These are phyloP conservation scores for Cassiopea xamachana DNA, from an alignment of 30 jellyfish, hydroid and myxozoan species.

Conservation along the genomic window DNA sequence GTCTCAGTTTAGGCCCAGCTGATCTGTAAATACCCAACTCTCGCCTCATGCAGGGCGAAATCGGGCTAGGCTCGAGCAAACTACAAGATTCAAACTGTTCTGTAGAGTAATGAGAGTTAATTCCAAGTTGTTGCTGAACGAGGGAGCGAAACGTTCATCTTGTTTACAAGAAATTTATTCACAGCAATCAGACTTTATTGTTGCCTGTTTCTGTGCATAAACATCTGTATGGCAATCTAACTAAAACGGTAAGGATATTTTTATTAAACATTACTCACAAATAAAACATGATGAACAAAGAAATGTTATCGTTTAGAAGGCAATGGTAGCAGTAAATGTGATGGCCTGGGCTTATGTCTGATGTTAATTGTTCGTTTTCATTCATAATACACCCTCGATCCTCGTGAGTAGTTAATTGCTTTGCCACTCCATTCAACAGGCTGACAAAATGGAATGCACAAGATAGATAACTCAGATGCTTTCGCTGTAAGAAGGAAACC, in stretches of 20 bases:
- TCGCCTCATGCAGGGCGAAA: constrained; percentile 22
- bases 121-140: background rate
- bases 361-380: background rate
- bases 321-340: background rate
- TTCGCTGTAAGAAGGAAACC: background rate
- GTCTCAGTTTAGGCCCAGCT: constrained; percentile 30
- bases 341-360: background rate
- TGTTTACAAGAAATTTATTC: background rate
- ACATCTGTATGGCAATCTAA: background rate
- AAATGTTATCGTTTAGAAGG: no score
- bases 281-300: background rate
- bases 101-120: background rate
- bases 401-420: background rate
- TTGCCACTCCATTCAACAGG: background rate
- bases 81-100: constrained; percentile 5
- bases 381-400: background rate
- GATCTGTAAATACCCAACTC: constrained; percentile 5
- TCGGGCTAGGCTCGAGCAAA: background rate
- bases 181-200: background rate
- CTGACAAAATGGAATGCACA: background rate
- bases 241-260: background rate
- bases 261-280: background rate
- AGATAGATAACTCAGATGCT: background rate
- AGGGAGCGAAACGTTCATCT: background rate
- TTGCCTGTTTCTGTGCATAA: background rate